phyloP scores from a whole-genome alignment of 2,888 invertebrate species.

The Hypena proboscidalis region DNA sequence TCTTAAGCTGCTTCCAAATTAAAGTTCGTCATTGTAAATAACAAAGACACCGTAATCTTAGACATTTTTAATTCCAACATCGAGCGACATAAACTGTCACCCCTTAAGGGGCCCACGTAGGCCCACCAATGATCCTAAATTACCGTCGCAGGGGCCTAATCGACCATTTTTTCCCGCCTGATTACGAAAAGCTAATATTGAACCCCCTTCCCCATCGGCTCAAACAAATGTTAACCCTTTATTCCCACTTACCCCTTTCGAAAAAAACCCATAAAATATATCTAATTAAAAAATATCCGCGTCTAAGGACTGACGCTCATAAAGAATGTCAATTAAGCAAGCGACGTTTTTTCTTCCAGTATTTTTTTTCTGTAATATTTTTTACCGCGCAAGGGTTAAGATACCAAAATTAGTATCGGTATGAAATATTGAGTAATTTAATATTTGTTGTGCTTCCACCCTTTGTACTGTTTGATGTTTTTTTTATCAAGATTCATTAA shows the following conservation, averaged over 20 bases:
- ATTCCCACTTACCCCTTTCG: slow-evolving; percentile 78
- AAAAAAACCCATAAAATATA: slow-evolving; percentile 86
- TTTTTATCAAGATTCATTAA: slow-evolving; percentile 55
- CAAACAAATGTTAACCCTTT: slow-evolving; percentile 85
- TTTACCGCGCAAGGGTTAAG: slow-evolving; percentile 82
- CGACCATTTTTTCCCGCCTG: slow-evolving; percentile 84
- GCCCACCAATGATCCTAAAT: slow-evolving; percentile 80
- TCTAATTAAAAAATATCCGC: slow-evolving; percentile 86
- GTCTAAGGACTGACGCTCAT: slow-evolving; percentile 84
- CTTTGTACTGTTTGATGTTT: slow-evolving; percentile 48
- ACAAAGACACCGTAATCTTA: slow-evolving; percentile 23
- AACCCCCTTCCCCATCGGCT: slow-evolving; percentile 73
- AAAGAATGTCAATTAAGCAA: slow-evolving; percentile 85
- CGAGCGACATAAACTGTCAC: slow-evolving; percentile 67
- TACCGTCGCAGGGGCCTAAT: slow-evolving; percentile 80
- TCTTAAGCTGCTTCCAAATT: slow-evolving; percentile 1
- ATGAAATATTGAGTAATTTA: slow-evolving; percentile 85
- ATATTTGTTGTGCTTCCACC: slow-evolving; percentile 66
- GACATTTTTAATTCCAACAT: slow-evolving; percentile 57
- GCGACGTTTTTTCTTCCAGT: slow-evolving; percentile 71
- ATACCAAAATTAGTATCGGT: slow-evolving; percentile 85
- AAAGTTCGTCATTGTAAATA: neutral
- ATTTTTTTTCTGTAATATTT: slow-evolving; percentile 74
- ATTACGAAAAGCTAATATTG: slow-evolving; percentile 85
- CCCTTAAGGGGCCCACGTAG: slow-evolving; percentile 60